phyloP scores from a whole-genome alignment of 2,113 vertebrate species.

The Eublepharis macularius region DNA sequence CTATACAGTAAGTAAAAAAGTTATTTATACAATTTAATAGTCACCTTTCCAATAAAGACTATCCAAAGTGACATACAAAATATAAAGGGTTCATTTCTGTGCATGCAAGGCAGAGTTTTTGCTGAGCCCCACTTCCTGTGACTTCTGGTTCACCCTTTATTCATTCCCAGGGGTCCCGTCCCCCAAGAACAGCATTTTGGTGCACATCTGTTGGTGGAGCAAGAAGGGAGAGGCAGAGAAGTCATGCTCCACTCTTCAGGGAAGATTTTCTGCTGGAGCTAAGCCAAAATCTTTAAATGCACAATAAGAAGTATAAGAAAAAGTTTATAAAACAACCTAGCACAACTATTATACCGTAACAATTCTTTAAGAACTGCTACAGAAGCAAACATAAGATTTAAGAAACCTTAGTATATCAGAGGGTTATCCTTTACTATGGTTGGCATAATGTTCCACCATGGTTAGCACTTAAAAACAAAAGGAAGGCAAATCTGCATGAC shows the following conservation, averaged over 20 bases:
- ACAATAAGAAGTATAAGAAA: background rate
- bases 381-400: background rate
- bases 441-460: background rate
- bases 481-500: background rate
- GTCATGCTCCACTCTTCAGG: too few species aligned
- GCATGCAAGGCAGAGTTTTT: too few species aligned
- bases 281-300: background rate
- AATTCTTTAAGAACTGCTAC: background rate
- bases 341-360: background rate
- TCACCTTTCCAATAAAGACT: background rate
- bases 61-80: background rate
- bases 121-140: too few species aligned
- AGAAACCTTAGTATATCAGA: background rate
- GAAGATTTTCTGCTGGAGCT: too few species aligned
- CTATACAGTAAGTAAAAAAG: conserved; percentile 73
- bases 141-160: too few species aligned
- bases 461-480: background rate
- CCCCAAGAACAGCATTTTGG: too few species aligned
- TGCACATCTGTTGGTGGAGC: too few species aligned
- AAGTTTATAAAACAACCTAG: background rate
- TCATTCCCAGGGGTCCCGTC: too few species aligned
- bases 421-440: background rate
- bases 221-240: too few species aligned
- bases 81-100: background rate
- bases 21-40: background rate